Conservation (phyloP, 2,888 invertebrate species). For the Cheilosia vulpina region DNA sequence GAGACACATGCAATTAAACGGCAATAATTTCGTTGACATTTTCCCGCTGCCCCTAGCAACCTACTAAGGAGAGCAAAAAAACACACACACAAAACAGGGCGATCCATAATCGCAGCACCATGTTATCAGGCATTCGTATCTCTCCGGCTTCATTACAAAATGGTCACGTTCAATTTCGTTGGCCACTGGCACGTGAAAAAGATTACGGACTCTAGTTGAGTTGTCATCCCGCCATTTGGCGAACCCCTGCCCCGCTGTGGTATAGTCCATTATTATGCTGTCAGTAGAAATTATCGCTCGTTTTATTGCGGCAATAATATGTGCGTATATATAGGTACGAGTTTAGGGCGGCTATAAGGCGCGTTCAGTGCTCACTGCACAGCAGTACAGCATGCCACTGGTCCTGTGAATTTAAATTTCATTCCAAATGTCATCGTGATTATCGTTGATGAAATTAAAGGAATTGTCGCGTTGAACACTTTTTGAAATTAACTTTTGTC, state of each 20-base stretch:
- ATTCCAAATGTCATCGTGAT: conserved; percentile 70
- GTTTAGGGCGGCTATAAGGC: neutral
- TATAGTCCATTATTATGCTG: conserved; percentile 60
- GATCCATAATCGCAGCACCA: neutral
- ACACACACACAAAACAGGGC: too few species aligned
- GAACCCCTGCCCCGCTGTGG: conserved; percentile 9
- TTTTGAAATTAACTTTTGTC: conserved; percentile 53
- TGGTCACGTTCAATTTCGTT: conserved; percentile 68
- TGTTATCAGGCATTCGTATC: conserved; percentile 30
- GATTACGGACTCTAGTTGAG: conserved; percentile 59
- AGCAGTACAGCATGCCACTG: neutral
- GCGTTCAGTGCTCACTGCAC: neutral
- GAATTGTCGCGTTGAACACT: conserved; percentile 32
- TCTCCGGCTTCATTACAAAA: conserved; percentile 63
- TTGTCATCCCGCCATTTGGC: conserved; percentile 21
- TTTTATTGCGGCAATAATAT: conserved; percentile 22
- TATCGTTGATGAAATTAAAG: conserved; percentile 68
- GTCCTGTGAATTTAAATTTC: conserved; percentile 57
- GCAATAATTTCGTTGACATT: conserved; percentile 61
- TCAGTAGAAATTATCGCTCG: conserved; percentile 62
- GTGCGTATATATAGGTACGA: too few species aligned
- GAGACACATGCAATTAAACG: conserved; percentile 67
- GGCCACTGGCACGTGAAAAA: conserved; percentile 69
- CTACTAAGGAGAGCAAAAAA: neutral
- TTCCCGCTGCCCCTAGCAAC: neutral